A percentile compares a stretch with the other conserved stretches of the same genome.
phyloP scores from a whole-genome alignment of 53 echinoderm and acorn worm species.

The Apostichopus leukothele region DNA sequence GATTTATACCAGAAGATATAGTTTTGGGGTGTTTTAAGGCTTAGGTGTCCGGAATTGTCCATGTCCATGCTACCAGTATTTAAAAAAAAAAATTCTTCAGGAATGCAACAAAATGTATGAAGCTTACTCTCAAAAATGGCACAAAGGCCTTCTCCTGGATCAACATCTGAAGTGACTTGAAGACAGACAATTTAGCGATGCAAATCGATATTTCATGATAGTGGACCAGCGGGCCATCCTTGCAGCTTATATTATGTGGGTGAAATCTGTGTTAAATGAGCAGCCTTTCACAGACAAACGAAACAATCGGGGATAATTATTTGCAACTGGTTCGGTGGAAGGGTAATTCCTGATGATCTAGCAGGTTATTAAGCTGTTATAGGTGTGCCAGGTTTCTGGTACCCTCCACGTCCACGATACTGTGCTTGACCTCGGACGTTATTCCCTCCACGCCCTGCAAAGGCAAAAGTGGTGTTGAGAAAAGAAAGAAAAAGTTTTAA shows the following conservation, averaged over 20 bases:
- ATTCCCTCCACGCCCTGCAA: conserved; percentile 38
- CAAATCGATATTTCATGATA: background rate
- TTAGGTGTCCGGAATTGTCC: too few relatives aligned
- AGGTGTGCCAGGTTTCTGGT: conserved; percentile 34
- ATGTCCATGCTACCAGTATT: too few relatives aligned
- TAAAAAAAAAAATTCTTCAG: too few relatives aligned
- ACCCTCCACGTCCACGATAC: conserved; percentile 22
- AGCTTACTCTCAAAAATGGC: too few relatives aligned
- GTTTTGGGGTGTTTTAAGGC: too few relatives aligned
- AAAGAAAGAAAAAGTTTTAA: too few relatives aligned
- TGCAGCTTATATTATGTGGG: background rate
- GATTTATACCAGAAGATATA: too few relatives aligned
- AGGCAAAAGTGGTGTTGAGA: too few relatives aligned
- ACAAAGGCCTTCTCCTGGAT: too few relatives aligned
- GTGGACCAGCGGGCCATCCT: background rate
- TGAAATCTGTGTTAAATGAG: background rate
- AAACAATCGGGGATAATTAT: background rate
- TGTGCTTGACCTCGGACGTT: conserved; percentile 23
- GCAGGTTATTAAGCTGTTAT: conserved; percentile 1
- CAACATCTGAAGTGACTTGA: too few relatives aligned
- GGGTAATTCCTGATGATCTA: background rate
- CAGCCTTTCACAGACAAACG: background rate
- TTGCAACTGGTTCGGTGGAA: background rate
- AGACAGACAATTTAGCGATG: background rate
- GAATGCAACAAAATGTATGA: too few relatives aligned